Base-by-base conservation (phyloP, 2,113 vertebrate species). In the Atrichornis clamosus region DNA sequence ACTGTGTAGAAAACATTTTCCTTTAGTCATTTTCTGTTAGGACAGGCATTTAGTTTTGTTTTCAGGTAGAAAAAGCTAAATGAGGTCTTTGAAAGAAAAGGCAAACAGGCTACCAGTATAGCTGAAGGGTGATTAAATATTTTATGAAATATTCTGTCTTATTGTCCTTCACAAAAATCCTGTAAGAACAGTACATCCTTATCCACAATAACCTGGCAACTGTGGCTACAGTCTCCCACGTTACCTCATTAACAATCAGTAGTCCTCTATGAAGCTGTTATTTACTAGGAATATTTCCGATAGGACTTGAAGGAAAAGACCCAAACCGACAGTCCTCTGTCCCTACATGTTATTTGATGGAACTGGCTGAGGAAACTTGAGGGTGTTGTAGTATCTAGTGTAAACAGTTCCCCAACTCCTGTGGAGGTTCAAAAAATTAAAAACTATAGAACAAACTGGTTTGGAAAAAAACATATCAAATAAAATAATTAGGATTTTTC, bases 211-310 rank as follows among this genome's bases (percentile, higher is more conserved):
- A 42, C 30, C 19, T 83, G 75, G 58, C 7, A 79, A 26, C 88
- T 50, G 35, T 3, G 0, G 11, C 47, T 72, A 59, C 39, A 32
- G 12, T 42, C 8, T 85, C 53, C 17, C 22, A 52, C 0, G 1
- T 72, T 52, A 35, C 30, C 35, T 64, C 49, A 79, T 39, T 76
- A 88, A 56, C 23, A 68, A 52, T 46, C 33, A 44, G 35, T 18
- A 77, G 16, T 27, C 1, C 0, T 69, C 32, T 52, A 56, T 53
- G 76, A 64, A 79, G 21, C 37, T 56, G 28, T 72, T 93, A 42
- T 68, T 64, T 72, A 56, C 27, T 68, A 78, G 47, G 3, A 47
- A 9, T 82, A 64, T 83, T 72, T 93, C 62, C 60, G 68, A 20
- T 3, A 7, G 19, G 22, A 67, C 33, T 42, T 67, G 58, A 75